phyloP scores from a whole-genome alignment of 1,140 invertebrate genomes.

The Tigriopus japonicus region DNA sequence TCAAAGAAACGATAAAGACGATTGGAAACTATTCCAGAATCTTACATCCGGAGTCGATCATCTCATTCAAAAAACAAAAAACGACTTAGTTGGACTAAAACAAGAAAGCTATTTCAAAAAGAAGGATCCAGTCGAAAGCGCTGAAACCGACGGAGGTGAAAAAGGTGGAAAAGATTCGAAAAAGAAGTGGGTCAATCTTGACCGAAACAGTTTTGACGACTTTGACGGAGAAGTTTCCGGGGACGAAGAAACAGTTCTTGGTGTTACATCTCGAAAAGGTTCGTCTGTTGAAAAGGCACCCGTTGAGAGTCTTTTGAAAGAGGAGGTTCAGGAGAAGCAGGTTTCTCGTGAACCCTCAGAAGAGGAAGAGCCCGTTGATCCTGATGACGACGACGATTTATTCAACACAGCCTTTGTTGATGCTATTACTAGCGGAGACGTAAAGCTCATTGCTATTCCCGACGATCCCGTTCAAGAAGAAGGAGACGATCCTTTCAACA shows the following conservation, averaged over 20 bases:
- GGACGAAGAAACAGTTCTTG: not conserved
- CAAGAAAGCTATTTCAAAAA: constrained; percentile 11
- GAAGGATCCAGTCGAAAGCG: not conserved
- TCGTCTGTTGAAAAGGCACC: not conserved
- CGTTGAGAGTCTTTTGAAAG: not conserved
- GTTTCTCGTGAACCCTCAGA: not conserved
- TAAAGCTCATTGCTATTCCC: constrained; percentile 10
- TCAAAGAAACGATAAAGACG: not conserved
- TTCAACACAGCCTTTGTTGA: constrained; percentile 14
- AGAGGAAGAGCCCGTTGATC: constrained; percentile 3
- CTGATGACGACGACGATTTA: constrained; percentile 9
- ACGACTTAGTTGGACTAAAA: constrained; percentile 6
- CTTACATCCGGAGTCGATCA: constrained; percentile 10
- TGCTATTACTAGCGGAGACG: constrained; percentile 3
- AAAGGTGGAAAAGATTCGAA: not conserved
- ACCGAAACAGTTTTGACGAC: constrained; percentile 9
- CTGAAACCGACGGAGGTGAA: too few species aligned
- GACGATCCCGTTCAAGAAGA: constrained; percentile 5
- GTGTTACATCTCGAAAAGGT: not conserved
- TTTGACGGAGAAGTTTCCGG: constrained; percentile 2
- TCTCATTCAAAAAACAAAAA: constrained; percentile 1
- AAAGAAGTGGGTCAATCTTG: constrained; percentile 12
- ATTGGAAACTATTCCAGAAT: constrained; percentile 7
- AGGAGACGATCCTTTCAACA: constrained; percentile 12
- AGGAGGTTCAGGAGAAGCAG: not conserved